A percentile compares a stretch with the other conserved stretches of the same genome.
Conservation (phyloP, 30 jellyfish, hydroid and myxozoan genomes). For the Aurelia aurita region DNA sequence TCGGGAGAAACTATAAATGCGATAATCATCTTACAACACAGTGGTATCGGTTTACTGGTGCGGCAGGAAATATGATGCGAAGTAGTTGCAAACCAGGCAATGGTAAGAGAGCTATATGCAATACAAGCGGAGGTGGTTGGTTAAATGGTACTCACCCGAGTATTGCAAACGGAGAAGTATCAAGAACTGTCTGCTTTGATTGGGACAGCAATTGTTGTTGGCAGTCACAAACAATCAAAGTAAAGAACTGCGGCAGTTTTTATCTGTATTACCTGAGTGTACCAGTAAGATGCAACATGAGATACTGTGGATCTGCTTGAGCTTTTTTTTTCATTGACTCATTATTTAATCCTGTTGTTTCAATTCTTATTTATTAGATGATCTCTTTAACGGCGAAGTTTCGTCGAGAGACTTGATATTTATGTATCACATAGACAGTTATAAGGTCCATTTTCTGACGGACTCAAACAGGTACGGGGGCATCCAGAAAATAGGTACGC, state of each 20-base stretch:
- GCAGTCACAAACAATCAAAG: neutral
- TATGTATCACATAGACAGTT: too few relatives aligned
- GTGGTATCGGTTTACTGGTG: slow-evolving; percentile 31
- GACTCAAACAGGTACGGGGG: too few relatives aligned
- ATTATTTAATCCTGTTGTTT: too few relatives aligned
- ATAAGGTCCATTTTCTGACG: too few relatives aligned
- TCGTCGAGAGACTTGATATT: too few relatives aligned
- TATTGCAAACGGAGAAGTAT: neutral
- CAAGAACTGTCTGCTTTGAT: slow-evolving; percentile 21
- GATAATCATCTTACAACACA: neutral
- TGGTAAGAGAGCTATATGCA: slow-evolving; percentile 2
- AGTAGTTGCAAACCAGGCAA: neutral
- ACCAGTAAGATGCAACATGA: neutral
- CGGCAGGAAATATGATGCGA: slow-evolving; percentile 16
- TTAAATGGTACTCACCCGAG: slow-evolving; percentile 11
- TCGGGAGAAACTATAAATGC: neutral
- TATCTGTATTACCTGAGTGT: neutral
- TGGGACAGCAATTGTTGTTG: slow-evolving; percentile 7
- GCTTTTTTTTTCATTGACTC: too few relatives aligned
- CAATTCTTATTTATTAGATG: too few relatives aligned
- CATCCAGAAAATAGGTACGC: too few relatives aligned
- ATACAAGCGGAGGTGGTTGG: slow-evolving; percentile 27
- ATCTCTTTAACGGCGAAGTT: too few relatives aligned
- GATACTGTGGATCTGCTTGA: slow-evolving; percentile 30
- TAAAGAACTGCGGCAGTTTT: neutral